phyloP scores from a whole-genome alignment of 1,140 invertebrate genomes.

The Drosophila oshimai region DNA sequence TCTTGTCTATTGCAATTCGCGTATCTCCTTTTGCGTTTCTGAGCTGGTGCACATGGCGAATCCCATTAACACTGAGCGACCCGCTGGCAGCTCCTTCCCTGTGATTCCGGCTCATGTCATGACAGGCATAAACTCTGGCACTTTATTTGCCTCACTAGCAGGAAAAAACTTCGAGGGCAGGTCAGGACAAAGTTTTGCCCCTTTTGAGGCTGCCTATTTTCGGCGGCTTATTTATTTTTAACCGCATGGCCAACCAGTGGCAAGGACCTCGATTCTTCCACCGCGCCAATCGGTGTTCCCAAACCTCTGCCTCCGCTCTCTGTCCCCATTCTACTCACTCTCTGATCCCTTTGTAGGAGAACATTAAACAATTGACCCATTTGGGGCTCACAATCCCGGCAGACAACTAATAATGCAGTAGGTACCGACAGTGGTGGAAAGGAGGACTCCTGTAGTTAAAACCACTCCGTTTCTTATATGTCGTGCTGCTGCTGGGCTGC shows the following conservation, averaged over 20 bases:
- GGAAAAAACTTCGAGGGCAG: neutral
- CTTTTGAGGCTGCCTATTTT: conserved; percentile 41
- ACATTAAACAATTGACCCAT: conserved; percentile 61
- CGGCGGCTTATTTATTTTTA: conserved; percentile 50
- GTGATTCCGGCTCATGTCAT: conserved; percentile 3
- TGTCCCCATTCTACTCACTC: no score
- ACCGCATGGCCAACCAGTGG: neutral
- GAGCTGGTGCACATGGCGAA: neutral
- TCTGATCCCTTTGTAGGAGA: neutral
- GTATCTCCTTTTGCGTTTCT: conserved; percentile 4
- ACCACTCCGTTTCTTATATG: no score
- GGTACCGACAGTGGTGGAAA: conserved; percentile 17
- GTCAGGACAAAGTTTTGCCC: neutral
- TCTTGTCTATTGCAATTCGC: conserved; percentile 14
- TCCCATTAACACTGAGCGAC: neutral
- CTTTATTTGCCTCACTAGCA: conserved; percentile 42
- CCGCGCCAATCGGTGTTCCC: neutral
- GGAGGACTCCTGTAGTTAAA: no score
- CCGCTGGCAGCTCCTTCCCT: neutral
- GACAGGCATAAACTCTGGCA: conserved; percentile 50
- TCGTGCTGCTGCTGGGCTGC: no score
- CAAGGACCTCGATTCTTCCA: conserved; percentile 7
- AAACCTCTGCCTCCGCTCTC: neutral
- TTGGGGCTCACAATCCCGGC: conserved; percentile 30
- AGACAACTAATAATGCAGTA: conserved; percentile 62